Base-by-base conservation (phyloP, 2,888 invertebrate species). In the Platypus cylindrus region DNA sequence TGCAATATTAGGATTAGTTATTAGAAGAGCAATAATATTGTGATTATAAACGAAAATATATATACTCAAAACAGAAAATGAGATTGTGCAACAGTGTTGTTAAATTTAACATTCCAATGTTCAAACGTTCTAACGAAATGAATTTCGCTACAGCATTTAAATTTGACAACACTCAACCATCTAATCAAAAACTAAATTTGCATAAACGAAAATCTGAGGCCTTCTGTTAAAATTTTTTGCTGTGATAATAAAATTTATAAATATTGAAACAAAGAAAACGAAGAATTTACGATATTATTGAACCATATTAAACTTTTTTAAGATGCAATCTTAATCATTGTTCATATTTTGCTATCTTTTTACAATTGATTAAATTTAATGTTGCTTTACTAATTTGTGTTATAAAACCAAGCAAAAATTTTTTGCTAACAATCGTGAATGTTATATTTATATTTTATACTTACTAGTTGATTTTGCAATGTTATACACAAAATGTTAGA, bases 221-320 rank as follows among this genome's bases (percentile, higher is more conserved):
- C 36, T 36, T 34, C 27, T 3, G 8, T 30, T 20, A n/a, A 34
- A 34, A 34, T 34, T 34, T 28, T 28, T 17, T 31, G 25, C 36
- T 36, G 36, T 36, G 36, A 36, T 36, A 36, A 32, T 32, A 32
- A 36, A 32, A 32, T n/a, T n/a, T n/a, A n/a, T n/a, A n/a, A n/a
- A n/a, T n/a, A n/a, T n/a, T n/a, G n/a, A n/a, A n/a, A n/a, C n/a
- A n/a, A n/a, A n/a, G n/a, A n/a, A n/a, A n/a, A n/a, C n/a, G n/a
- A n/a, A n/a, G n/a, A n/a, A n/a, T n/a, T n/a, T n/a, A n/a, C n/a
- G n/a, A n/a, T n/a, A n/a, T n/a, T n/a, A n/a, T n/a, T n/a, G n/a
- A n/a, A n/a, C n/a, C n/a, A n/a, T n/a, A n/a, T n/a, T n/a, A n/a
- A n/a, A n/a, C n/a, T n/a, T n/a, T n/a, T n/a, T n/a, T n/a, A n/a